These are phyloP conservation scores for Bombus polaris DNA, from an alignment of 1,140 invertebrate genomes.

Conservation along the genomic window DNA sequence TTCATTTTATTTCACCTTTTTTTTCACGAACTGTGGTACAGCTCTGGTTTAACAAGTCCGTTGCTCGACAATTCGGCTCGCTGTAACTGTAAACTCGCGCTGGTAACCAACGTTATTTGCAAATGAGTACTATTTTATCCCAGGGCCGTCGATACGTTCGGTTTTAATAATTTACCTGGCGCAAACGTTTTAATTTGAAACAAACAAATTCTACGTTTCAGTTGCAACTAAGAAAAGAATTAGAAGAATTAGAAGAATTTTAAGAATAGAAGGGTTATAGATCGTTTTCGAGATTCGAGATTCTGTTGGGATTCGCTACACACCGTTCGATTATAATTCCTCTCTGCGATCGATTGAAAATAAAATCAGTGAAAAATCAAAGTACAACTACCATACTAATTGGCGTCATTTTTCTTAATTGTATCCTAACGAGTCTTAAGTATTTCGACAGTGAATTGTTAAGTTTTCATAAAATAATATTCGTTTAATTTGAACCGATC, in stretches of 20 bases:
- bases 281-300: not conserved
- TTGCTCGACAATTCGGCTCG: not conserved
- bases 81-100: not conserved
- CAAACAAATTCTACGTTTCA: not conserved
- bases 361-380: too few species aligned
- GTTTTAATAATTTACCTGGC: not conserved
- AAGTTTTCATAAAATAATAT: not conserved
- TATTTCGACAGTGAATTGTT: too few species aligned
- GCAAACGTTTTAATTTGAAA: not conserved
- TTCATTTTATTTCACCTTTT: not conserved
- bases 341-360: too few species aligned
- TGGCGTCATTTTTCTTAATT: too few species aligned
- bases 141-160: not conserved
- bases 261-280: not conserved
- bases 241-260: not conserved
- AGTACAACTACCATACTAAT: too few species aligned
- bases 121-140: not conserved
- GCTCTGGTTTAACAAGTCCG: not conserved
- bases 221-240: not conserved
- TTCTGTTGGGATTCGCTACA: too few species aligned
- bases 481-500: too few species aligned
- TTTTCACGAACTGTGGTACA: not conserved
- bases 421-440: too few species aligned
- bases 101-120: not conserved
- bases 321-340: too few species aligned